A percentile compares a stretch with the other conserved stretches of the same genome.
These are phyloP conservation scores for Bombycilla garrulus DNA, from an alignment of 2,113 vertebrate species.

Conservation along the genomic window DNA sequence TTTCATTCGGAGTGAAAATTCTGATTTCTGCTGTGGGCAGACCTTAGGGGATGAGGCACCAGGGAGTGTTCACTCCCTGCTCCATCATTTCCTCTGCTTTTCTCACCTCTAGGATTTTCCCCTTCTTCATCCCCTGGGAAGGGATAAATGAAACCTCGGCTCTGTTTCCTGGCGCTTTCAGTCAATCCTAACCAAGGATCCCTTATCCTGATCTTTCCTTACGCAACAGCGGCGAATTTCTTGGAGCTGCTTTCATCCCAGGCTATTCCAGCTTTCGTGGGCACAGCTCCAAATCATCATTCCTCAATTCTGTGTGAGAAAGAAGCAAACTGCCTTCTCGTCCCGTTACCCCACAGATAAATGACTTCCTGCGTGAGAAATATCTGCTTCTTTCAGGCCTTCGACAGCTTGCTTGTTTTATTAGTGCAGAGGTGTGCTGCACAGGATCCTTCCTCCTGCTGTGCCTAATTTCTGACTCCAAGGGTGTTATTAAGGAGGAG, in stretches of 20 bases:
- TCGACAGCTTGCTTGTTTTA: neutral
- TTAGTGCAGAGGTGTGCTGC: neutral
- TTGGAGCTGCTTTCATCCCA: neutral
- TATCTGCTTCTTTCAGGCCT: neutral
- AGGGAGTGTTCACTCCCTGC: neutral
- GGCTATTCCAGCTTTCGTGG: neutral
- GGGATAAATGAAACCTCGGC: neutral
- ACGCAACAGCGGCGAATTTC: neutral
- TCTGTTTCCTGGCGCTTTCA: neutral
- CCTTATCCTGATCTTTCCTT: neutral
- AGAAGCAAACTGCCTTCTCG: neutral
- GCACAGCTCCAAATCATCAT: neutral
- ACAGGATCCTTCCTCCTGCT: slow-evolving; percentile 13
- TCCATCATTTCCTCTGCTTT: neutral
- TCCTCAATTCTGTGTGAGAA: neutral
- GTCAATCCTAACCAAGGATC: neutral
- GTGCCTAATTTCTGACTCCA: slow-evolving; percentile 28
- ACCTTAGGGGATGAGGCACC: neutral
- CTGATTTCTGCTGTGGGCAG: neutral
- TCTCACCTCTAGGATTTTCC: neutral
- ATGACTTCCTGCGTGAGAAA: neutral
- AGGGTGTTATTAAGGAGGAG: slow-evolving; percentile 47
- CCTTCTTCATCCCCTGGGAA: neutral
- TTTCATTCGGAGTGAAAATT: neutral
- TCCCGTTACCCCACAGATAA: neutral